A percentile compares a stretch with the other conserved stretches of the same genome.
These are phyloP conservation scores for Papilio gigon DNA, from an alignment of 2,888 invertebrate species.

Conservation along the genomic window DNA sequence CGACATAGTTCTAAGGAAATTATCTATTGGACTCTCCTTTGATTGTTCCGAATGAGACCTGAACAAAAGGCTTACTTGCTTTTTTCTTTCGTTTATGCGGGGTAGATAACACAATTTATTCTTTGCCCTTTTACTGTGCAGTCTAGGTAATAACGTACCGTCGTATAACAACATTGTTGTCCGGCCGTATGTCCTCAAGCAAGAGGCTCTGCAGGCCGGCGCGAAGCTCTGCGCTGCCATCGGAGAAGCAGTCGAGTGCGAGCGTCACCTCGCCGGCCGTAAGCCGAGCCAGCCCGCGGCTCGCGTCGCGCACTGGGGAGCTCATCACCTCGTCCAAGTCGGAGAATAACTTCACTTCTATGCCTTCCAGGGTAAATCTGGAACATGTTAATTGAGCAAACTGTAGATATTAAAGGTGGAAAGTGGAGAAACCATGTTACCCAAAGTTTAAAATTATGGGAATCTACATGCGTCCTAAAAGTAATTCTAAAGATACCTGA, in stretches of 20 bases:
- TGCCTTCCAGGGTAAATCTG: conserved; percentile 86
- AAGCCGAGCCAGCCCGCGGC: conserved; percentile 86
- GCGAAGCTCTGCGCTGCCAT: conserved; percentile 86
- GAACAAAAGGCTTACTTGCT: neutral
- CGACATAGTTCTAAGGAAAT: too few species aligned
- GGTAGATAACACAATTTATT: neutral
- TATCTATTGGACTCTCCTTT: too few species aligned
- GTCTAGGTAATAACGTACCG: conserved; percentile 69
- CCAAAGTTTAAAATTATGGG: too few species aligned
- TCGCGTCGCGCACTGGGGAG: conserved; percentile 88
- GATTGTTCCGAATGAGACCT: too few species aligned
- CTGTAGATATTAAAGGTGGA: too few species aligned
- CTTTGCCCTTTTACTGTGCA: neutral
- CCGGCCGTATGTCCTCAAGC: conserved; percentile 88
- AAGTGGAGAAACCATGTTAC: too few species aligned
- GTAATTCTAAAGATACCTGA: conserved; percentile 69
- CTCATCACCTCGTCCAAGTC: conserved; percentile 89
- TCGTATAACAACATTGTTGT: conserved; percentile 82
- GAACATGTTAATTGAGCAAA: neutral
- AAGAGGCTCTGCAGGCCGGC: conserved; percentile 86
- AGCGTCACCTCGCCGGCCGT: conserved; percentile 86
- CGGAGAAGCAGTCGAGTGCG: conserved; percentile 85
- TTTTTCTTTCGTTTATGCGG: too few species aligned
- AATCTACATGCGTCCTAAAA: neutral
- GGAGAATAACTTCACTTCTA: conserved; percentile 87